Conservation (phyloP, 2,797 vertebrate species). For the Microctenopoma lineatum region DNA sequence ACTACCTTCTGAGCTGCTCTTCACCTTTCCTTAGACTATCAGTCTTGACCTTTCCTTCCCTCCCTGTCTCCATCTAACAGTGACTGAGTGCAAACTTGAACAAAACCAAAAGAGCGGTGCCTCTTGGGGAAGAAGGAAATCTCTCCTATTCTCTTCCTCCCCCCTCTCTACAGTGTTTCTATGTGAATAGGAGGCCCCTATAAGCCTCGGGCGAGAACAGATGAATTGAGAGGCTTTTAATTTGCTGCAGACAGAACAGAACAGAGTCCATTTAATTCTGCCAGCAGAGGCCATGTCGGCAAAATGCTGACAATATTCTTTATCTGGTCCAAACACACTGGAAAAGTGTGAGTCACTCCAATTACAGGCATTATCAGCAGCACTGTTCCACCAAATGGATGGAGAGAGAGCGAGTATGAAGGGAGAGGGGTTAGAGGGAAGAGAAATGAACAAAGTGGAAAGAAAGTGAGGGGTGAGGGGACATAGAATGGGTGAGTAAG, state of each 20-base stretch:
- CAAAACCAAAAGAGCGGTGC: constrained; percentile 56
- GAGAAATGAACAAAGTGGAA: constrained; percentile 58
- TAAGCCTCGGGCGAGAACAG: constrained; percentile 81
- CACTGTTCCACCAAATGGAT: constrained; percentile 76
- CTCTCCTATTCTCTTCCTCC: constrained; percentile 57
- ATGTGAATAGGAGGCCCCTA: constrained; percentile 79
- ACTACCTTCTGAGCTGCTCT: constrained; percentile 54
- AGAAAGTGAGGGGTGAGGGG: constrained; percentile 64
- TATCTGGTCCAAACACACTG: constrained; percentile 87
- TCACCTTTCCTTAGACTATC: constrained; percentile 55
- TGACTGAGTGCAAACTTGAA: constrained; percentile 45
- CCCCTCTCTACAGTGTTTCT: constrained; percentile 64
- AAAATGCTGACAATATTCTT: constrained; percentile 83
- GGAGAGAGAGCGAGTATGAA: constrained; percentile 69
- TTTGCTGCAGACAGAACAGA: constrained; percentile 82
- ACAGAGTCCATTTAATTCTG: constrained; percentile 86
- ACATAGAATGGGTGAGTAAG: constrained; percentile 55
- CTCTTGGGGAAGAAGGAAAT: constrained; percentile 66
- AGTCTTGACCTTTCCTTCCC: constrained; percentile 56
- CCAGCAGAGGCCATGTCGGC: constrained; percentile 82
- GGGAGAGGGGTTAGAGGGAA: constrained; percentile 64
- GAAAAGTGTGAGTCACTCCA: constrained; percentile 85
- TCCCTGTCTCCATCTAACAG: constrained; percentile 45
- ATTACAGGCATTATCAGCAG: constrained; percentile 86
- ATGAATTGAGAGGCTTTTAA: constrained; percentile 86